Evolutionary conservation across 1,140 invertebrate genomes (phyloP).

Genomic region (Dendroctonus valens): DNA sequence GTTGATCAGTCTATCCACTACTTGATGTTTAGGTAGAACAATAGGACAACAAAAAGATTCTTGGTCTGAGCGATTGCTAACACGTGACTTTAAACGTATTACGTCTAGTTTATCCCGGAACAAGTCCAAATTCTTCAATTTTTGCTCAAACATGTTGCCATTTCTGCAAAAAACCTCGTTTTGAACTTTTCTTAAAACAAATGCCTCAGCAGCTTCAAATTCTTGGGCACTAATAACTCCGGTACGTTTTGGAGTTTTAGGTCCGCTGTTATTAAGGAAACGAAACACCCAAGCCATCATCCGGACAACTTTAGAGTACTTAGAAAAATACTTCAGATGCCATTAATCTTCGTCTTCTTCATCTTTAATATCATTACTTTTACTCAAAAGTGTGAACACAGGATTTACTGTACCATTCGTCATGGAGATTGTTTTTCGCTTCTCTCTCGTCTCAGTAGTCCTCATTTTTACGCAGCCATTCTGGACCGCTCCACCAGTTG

Average conservation of each 20-base stretch:
- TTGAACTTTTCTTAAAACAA: slow-evolving; percentile 21
- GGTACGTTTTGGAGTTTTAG: too few relatives aligned
- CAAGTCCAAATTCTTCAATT: neutral
- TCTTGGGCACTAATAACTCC: slow-evolving; percentile 29
- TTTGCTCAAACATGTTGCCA: neutral
- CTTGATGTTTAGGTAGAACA: slow-evolving; percentile 39
- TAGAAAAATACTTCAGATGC: slow-evolving; percentile 33
- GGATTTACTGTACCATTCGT: too few relatives aligned
- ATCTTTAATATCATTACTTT: too few relatives aligned
- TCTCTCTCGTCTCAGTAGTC: too few relatives aligned
- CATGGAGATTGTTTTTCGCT: too few relatives aligned
- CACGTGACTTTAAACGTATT: slow-evolving; percentile 38
- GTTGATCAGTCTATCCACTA: slow-evolving; percentile 22
- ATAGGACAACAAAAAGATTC: slow-evolving; percentile 38
- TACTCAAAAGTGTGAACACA: too few relatives aligned
- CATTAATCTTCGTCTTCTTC: too few relatives aligned
- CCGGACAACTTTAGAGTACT: slow-evolving; percentile 39
- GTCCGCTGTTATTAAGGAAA: slow-evolving; percentile 38
- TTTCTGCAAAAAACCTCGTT: neutral
- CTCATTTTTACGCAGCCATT: slow-evolving; percentile 28
- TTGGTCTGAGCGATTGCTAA: slow-evolving; percentile 36
- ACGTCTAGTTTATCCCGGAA: slow-evolving; percentile 6
- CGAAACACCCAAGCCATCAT: slow-evolving; percentile 39
- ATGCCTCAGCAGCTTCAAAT: slow-evolving; percentile 34
- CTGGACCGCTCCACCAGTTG: slow-evolving; percentile 50